Percentiles rank a stretch among this genome's conserved stretches.
Evolutionary conservation across 2,797 vertebrate species (phyloP).

Genomic region (Ataeniobius toweri): DNA sequence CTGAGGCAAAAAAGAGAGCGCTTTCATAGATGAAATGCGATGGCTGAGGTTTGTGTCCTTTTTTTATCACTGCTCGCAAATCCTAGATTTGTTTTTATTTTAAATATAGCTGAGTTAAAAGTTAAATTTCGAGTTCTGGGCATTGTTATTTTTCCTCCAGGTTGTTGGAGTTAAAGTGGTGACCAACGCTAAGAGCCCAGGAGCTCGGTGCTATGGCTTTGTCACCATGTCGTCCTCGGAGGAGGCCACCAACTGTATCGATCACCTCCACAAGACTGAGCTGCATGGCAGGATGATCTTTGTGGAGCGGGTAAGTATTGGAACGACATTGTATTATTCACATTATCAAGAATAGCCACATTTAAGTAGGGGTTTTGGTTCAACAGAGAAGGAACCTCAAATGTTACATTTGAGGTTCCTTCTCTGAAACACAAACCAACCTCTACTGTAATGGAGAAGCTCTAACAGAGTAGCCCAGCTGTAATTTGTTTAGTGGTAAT

Average conservation of each 20-base stretch:
- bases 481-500: neutral
- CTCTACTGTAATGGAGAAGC: neutral
- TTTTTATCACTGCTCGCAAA: no score
- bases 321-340: neutral
- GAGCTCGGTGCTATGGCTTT: slow-evolving; percentile 97
- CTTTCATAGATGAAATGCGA: no score
- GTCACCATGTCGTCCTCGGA: slow-evolving; percentile 95
- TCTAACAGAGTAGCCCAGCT: neutral
- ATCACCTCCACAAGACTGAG: slow-evolving; percentile 93
- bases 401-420: no score
- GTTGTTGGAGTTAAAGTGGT: slow-evolving; percentile 98
- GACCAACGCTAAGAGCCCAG: slow-evolving; percentile 96
- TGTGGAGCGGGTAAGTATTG: slow-evolving; percentile 87
- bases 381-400: neutral
- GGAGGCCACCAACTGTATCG: slow-evolving; percentile 94
- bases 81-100: neutral
- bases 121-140: neutral
- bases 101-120: neutral
- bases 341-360: neutral
- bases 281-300: slow-evolving; percentile 98
- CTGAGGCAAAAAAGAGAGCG: neutral
- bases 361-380: neutral
- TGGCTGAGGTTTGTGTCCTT: no score
- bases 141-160: slow-evolving; percentile 61
- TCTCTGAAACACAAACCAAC: neutral